Conservation (phyloP, 2,113 vertebrate genomes). For the Verasper variegatus region DNA sequence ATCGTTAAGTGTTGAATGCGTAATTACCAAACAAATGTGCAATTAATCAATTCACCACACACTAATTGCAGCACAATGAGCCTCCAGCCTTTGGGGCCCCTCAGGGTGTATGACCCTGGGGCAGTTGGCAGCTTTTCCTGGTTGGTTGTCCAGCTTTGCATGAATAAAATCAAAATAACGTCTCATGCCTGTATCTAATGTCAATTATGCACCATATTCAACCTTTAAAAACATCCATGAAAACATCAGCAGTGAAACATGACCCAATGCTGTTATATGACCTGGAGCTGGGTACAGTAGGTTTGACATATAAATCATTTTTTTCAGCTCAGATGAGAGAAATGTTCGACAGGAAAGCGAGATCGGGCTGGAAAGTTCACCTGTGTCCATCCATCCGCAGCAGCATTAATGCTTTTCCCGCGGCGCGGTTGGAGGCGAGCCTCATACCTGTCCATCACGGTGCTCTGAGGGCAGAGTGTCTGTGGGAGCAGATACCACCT, state of each 20-base stretch:
- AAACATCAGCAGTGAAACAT: too few relatives aligned
- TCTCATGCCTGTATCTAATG: too few relatives aligned
- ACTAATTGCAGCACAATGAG: constrained; percentile 7
- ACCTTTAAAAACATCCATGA: too few relatives aligned
- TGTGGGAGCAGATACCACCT: constrained; percentile 56
- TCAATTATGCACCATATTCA: too few relatives aligned
- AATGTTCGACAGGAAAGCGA: constrained; percentile 14
- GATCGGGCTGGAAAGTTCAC: constrained; percentile 31
- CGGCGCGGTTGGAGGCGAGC: constrained; percentile 28
- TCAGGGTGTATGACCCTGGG: background rate
- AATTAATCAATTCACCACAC: too few relatives aligned
- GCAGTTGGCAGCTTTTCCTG: constrained; percentile 3
- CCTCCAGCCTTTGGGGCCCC: background rate
- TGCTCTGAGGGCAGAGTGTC: constrained; percentile 41
- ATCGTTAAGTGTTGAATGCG: too few relatives aligned
- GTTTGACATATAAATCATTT: constrained; percentile 2
- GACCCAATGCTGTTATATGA: background rate
- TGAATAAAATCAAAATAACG: too few relatives aligned
- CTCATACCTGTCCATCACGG: constrained; percentile 47
- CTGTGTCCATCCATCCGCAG: constrained; percentile 33
- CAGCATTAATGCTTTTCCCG: constrained; percentile 42
- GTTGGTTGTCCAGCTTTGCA: constrained; percentile 6
- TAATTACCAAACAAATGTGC: too few relatives aligned
- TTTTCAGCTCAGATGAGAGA: constrained; percentile 4
- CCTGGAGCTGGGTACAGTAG: background rate